Evolutionary conservation across 1,140 invertebrate species (phyloP).

Genomic region (Batillaria attramentaria): DNA sequence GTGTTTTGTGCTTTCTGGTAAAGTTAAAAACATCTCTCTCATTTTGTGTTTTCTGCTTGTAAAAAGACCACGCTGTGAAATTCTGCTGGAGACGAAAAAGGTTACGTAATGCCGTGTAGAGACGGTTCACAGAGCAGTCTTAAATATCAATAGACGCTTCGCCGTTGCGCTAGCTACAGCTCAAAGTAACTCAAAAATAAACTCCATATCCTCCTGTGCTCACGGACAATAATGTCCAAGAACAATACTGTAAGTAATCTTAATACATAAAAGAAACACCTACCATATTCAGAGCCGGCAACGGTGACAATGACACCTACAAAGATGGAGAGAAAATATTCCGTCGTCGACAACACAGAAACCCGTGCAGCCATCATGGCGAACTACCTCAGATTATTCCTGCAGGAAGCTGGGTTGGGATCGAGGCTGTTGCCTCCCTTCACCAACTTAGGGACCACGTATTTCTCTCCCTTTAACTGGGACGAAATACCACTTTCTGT

Average conservation of each 20-base stretch:
- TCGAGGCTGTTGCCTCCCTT: slow-evolving; percentile 23
- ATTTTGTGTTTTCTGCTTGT: no score
- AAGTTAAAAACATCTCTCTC: neutral
- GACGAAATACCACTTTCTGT: no score
- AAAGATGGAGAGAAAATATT: neutral
- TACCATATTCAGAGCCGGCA: neutral
- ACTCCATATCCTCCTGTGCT: neutral
- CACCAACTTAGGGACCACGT: neutral
- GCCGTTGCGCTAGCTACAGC: neutral
- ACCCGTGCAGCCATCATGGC: slow-evolving; percentile 9
- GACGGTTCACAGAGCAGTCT: no score
- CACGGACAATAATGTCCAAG: neutral
- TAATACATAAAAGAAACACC: neutral
- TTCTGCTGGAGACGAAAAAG: no score
- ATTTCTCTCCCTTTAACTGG: slow-evolving; percentile 6
- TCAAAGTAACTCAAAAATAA: neutral
- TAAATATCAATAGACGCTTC: no score
- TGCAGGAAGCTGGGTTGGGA: no score
- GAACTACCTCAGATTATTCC: neutral
- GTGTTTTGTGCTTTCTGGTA: neutral
- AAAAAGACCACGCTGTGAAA: no score
- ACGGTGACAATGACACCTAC: neutral
- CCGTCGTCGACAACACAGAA: neutral
- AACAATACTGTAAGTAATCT: neutral
- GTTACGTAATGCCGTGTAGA: no score